Base-by-base conservation (phyloP, 2,113 vertebrate species). In the Microcebus lehilahytsara region DNA sequence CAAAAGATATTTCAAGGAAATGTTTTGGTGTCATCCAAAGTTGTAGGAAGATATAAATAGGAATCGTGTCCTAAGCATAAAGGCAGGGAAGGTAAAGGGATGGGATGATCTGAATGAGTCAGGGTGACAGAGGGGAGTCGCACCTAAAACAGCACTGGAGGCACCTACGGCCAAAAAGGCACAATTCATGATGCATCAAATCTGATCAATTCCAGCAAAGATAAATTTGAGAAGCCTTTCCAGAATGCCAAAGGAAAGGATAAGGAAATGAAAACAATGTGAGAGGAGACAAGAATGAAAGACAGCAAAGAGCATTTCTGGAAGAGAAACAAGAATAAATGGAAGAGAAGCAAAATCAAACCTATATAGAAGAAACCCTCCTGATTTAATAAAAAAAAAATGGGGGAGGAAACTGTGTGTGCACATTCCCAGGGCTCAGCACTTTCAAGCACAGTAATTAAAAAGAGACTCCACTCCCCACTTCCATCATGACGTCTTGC, bases 1-100 rank as follows among this genome's bases (percentile, higher is more conserved):
- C 40, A 64, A 95, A 91, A 96, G 46, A 19, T 51, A 42, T 80
- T 60, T 93, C 42, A 58, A 79, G 51, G 46, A 23, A 58, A 66
- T 25, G 14, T 16, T 80, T 93, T 75, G 9, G 4, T 93, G 34
- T 66, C n/a, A 58, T 46, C 4, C 58, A 56, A 53, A 83, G 53
- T 74, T 30, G 9, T 25, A 32, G 78, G 67, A 69, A 91, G 37
- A 42, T 32, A 71, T 32, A 51, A 72, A 67, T 2, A 75, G 64
- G 32, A 88, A 53, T 0, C 4, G 5, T 20, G 20, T 5, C 27
- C 17, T 51, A 40, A 84, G 32, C 2, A 66, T 37, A 86, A 58
- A 19, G 3, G 34, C 37, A 67, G 42, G 20, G n/a, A n/a, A 12
- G 49, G 19, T 49, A 58, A 83, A 37, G 67, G 12, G n/a, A 3